Evolutionary conservation across 2,888 invertebrate species (phyloP).

Genomic region (Julus scandinavius): DNA sequence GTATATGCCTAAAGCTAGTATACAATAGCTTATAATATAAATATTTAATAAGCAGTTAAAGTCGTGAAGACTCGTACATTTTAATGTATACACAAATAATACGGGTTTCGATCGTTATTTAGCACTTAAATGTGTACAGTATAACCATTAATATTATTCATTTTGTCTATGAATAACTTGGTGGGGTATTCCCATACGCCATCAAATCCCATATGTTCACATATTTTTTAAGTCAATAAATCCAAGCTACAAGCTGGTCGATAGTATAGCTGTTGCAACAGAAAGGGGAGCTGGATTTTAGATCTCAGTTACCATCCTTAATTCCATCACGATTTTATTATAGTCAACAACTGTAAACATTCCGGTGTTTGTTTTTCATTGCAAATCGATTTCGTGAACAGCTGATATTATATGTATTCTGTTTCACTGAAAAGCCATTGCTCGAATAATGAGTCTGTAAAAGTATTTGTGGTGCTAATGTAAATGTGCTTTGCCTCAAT

Average conservation of each 20-base stretch:
- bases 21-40: not conserved
- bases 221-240: not conserved
- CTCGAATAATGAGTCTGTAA: constrained; percentile 31
- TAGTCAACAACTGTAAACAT: not conserved
- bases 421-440: not conserved
- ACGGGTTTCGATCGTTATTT: not conserved
- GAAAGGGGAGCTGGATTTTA: not conserved
- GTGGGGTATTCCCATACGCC: no score
- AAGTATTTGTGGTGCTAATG: constrained; percentile 16
- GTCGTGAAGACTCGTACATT: not conserved
- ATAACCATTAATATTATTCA: no score
- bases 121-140: not conserved
- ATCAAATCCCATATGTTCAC: no score
- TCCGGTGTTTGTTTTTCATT: not conserved
- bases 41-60: not conserved
- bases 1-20: not conserved
- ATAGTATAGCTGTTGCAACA: not conserved
- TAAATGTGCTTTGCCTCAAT: not conserved
- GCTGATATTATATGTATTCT: not conserved
- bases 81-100: not conserved
- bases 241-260: not conserved
- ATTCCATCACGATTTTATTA: not conserved
- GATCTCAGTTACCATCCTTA: not conserved
- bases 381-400: not conserved
- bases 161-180: no score